Evolutionary conservation across 2,888 invertebrate genomes (phyloP), one percentile per base, ranked within the genome.

Genomic region (Pollenia labialis): DNA sequence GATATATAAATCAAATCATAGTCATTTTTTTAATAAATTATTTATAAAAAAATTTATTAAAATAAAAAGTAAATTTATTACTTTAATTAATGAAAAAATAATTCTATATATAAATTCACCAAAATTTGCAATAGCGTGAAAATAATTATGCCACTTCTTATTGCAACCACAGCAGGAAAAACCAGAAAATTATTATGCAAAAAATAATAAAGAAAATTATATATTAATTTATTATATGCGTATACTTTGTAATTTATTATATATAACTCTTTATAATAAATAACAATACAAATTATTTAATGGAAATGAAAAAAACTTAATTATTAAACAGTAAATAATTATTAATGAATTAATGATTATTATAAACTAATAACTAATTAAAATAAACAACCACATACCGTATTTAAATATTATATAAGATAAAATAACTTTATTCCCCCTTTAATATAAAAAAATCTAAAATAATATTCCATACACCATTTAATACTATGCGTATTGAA

Each of bases 161-260:
- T 42, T 84, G 69, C 79, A 52, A 85, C 64, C 88, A 82, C 80
- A 85, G 76, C 11, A 54, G 44, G 18, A 16, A 48, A 69, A 48
- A 69, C 75, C 87, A 87, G 82, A 85, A 80, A 82, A 0, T 10
- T 71, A 85, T 32, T 85, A 88, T 85, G 83, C 85, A 86, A 88
- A 23, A 85, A 81, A 75, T 85, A 81, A 81, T 81, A 79, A 68
- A 76, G 56, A 32, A 75, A 69, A 81, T 68, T 60, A 80, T 32
- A 23, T 69, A 58, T 68, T 81, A 74, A 74, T 18, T 74, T 69
- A 52, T 60, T 58, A 69, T 72, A 71, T 68, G 58, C 58, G 66
- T 71, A 85, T 76, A 85, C 56, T 54, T 6, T 32, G 80, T 42
- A 56, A 83, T 79, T 54, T 64, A 82, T 82, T 69, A 79, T 76